These are phyloP conservation scores for Eupithecia centaureata DNA, from an alignment of 2,888 invertebrate genomes.

Conservation along the genomic window DNA sequence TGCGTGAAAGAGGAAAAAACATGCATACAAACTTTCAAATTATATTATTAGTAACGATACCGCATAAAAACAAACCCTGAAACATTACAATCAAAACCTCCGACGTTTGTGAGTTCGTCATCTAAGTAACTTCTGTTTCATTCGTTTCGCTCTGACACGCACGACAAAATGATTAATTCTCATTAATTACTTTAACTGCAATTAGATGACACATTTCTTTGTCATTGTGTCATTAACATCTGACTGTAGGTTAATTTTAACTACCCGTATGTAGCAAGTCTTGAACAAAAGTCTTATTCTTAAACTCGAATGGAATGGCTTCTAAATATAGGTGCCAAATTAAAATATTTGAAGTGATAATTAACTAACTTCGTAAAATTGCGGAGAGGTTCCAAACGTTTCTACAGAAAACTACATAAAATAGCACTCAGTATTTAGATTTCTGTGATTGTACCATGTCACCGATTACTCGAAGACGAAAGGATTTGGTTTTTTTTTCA, in stretches of 20 bases:
- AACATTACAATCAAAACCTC: background rate
- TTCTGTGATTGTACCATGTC: too few relatives aligned
- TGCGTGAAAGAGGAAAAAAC: too few relatives aligned
- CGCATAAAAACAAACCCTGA: background rate
- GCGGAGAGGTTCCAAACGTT: too few relatives aligned
- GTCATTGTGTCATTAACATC: slow-evolving; percentile 19
- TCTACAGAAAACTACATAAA: too few relatives aligned
- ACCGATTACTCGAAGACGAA: too few relatives aligned
- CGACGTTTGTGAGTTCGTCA: background rate
- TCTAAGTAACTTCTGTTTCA: background rate
- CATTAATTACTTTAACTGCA: slow-evolving; percentile 18
- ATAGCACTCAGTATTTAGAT: too few relatives aligned
- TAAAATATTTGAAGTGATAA: too few relatives aligned
- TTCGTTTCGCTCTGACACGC: slow-evolving; percentile 25
- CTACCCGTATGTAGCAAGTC: background rate
- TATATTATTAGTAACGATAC: too few relatives aligned
- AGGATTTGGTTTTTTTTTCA: too few relatives aligned
- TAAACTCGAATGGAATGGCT: background rate
- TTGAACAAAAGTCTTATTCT: background rate
- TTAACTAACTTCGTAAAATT: too few relatives aligned
- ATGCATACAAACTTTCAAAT: too few relatives aligned
- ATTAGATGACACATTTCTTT: slow-evolving; percentile 32
- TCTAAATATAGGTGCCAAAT: too few relatives aligned
- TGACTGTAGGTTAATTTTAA: background rate
- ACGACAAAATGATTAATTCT: slow-evolving; percentile 33